These are phyloP conservation scores for Glomeris maerens DNA, from an alignment of 1,140 invertebrate species.

Conservation along the genomic window DNA sequence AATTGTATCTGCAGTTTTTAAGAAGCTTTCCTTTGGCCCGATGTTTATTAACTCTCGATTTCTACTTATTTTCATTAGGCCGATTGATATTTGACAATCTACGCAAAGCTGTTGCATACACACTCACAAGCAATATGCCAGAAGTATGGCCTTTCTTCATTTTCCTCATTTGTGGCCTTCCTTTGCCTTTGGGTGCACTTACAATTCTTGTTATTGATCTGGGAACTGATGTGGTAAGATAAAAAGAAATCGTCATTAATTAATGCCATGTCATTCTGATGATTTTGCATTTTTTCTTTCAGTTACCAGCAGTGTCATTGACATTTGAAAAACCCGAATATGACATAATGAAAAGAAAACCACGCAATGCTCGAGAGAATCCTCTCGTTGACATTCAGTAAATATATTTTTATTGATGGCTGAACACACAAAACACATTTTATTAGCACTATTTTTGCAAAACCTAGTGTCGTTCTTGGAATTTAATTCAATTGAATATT, in stretches of 20 bases:
- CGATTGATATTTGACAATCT: conserved; percentile 98
- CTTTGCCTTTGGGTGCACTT: conserved; percentile 91
- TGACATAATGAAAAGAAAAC: conserved; percentile 53
- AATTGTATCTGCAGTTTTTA: background rate
- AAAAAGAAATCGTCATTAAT: background rate
- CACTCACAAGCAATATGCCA: conserved; percentile 96
- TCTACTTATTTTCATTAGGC: conserved; percentile 34
- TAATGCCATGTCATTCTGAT: conserved; percentile 25
- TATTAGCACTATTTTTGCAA: background rate
- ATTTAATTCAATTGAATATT: background rate
- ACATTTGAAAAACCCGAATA: conserved; percentile 51
- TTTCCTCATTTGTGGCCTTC: conserved; percentile 93
- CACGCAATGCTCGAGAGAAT: conserved; percentile 45
- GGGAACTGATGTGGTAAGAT: conserved; percentile 85
- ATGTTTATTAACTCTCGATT: too few species aligned
- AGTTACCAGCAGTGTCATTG: conserved; percentile 51
- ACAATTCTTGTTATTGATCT: conserved; percentile 99
- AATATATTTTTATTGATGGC: background rate
- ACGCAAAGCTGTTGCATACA: conserved; percentile 99
- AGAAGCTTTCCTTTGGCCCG: too few species aligned
- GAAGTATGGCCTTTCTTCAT: conserved; percentile 98
- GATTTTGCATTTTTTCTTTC: background rate
- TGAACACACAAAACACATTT: background rate
- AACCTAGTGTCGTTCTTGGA: background rate
- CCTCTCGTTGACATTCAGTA: conserved; percentile 46